phyloP scores from a whole-genome alignment of 2,113 vertebrate species.

The human region DNA sequence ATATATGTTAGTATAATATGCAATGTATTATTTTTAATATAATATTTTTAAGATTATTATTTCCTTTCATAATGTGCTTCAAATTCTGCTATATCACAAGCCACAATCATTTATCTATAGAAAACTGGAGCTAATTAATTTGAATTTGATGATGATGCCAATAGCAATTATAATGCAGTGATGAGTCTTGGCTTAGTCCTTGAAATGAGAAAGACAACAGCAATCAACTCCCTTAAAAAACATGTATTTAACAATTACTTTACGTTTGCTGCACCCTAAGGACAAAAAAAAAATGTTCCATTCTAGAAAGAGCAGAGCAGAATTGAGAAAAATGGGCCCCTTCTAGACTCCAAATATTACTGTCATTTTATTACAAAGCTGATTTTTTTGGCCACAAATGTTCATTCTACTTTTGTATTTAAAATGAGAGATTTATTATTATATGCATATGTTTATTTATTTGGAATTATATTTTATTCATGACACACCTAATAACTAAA shows the following conservation, averaged over 20 bases:
- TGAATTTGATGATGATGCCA: conserved; percentile 20
- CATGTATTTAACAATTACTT: neutral
- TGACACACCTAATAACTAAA: neutral
- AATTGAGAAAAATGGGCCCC: neutral
- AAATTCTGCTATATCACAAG: conserved; percentile 8
- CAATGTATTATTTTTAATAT: neutral
- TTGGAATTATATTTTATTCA: neutral
- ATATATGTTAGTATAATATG: neutral
- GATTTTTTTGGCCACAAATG: neutral
- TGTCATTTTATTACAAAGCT: conserved; percentile 6
- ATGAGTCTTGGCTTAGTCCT: neutral
- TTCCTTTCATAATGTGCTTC: neutral
- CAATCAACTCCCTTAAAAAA: neutral
- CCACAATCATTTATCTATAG: conserved; percentile 7
- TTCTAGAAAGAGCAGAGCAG: neutral
- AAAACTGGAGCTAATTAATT: conserved; percentile 54
- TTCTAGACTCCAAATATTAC: neutral
- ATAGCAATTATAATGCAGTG: neutral
- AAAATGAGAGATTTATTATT: conserved; percentile 39
- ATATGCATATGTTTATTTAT: neutral
- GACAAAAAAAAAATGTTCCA: neutral
- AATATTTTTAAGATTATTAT: neutral
- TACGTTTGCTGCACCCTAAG: neutral
- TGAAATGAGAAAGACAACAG: conserved; percentile 44
- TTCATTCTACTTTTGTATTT: conserved; percentile 26